Evolutionary conservation across 2,888 invertebrate species (phyloP), one percentile per base, ranked within the genome.

Genomic region (Synergus itoensis): DNA sequence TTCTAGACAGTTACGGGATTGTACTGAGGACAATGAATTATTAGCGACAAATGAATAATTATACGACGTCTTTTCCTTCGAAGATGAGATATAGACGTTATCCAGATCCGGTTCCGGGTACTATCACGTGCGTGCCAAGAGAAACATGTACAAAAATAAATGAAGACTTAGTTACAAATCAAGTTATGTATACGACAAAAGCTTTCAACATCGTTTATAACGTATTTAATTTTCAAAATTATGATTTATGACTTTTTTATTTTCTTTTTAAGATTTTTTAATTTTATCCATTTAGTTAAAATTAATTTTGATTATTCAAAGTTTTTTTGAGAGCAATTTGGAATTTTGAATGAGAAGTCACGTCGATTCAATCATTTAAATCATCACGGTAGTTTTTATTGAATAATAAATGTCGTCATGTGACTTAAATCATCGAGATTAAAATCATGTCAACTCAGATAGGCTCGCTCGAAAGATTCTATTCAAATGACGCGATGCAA

Each of bases 81-180:
- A 79, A 81, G 80, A 83, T 57, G 80, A 77, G 82, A 77, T 76
- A 75, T 18, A 69, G 69, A 77, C 69, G 82, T 79, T 82, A 83
- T 79, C 80, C 78, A 82, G 84, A 87, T 87, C 87, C 87, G 86
- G 87, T 87, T 87, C 86, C 85, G 85, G 81, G 82, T 77, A 78
- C 57, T 75, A 28, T 48, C 48, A 69, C 45, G 28, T 45, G 28
- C 16, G 7, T 36, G 36, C 21, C 28, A 48, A 28, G 16, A 48
- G 16, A 73, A 73, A 73, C 8, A 73, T 69, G 16, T 28, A 14
- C 16, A 53, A 36, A 9, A 48, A 36, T 36, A n/a, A 48, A 73
- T 53, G 4, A 9, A 21, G 16, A 69, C 8, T 69, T 14, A 4
- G 1, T 69, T n/a, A n/a, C 16, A 36, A 69, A 48, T 69, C 8